These are phyloP conservation scores for Heterotilapia buettikoferi DNA, from an alignment of 2,113 vertebrate genomes.

Conservation along the genomic window DNA sequence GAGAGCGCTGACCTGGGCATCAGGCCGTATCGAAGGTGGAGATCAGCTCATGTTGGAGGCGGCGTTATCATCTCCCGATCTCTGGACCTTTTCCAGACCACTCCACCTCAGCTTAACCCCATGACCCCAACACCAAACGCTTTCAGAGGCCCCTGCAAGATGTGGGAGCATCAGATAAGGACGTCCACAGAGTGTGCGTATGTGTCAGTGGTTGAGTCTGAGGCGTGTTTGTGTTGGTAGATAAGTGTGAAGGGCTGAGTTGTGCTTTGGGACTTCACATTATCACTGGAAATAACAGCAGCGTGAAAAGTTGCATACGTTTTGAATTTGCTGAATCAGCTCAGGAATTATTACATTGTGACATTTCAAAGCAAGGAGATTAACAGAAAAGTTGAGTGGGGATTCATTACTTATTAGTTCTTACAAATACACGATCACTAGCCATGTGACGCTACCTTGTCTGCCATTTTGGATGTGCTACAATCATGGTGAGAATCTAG, in stretches of 20 bases:
- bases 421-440: neutral
- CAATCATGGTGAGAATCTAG: neutral
- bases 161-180: neutral
- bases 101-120: slow-evolving; percentile 33
- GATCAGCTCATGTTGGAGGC: neutral
- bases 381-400: neutral
- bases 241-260: neutral
- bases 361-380: neutral
- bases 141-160: neutral
- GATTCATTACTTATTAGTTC: neutral
- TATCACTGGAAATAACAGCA: neutral
- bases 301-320: neutral
- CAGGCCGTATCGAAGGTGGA: neutral
- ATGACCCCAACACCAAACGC: neutral
- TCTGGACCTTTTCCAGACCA: slow-evolving; percentile 42
- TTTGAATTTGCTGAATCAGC: neutral
- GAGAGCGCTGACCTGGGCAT: slow-evolving; percentile 42
- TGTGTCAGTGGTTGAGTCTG: neutral
- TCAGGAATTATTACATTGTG: neutral
- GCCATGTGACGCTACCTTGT: neutral
- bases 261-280: neutral
- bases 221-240: neutral
- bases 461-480: neutral
- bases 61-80: slow-evolving; percentile 36
- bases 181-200: neutral